Evolutionary conservation across 2,888 invertebrate species (phyloP).

Genomic region (Teleogryllus oceanicus): DNA sequence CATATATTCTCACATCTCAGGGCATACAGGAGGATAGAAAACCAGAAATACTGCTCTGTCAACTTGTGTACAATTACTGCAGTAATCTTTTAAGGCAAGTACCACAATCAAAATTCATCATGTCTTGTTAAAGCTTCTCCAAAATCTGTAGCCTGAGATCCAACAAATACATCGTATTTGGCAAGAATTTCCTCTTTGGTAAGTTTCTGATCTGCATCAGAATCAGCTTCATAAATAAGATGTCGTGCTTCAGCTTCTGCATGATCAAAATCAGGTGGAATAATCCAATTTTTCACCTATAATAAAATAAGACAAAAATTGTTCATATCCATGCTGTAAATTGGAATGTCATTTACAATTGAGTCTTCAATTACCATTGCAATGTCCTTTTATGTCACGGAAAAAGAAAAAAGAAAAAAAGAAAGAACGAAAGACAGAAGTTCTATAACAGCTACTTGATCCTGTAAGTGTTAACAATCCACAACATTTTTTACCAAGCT

Average conservation of each 20-base stretch:
- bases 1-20: not conserved
- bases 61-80: not conserved
- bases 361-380: no score
- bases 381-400: no score
- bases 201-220: constrained; percentile 84
- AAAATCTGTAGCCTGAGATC: constrained; percentile 98
- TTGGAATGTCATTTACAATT: no score
- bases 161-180: constrained; percentile 96
- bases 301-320: constrained; percentile 22
- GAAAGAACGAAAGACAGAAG: no score
- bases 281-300: constrained; percentile 80
- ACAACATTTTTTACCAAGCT: no score
- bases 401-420: no score
- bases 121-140: constrained; percentile 93
- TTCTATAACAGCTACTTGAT: no score
- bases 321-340: no score
- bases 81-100: not conserved
- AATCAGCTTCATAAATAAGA: constrained; percentile 90
- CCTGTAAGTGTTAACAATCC: no score
- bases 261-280: constrained; percentile 94
- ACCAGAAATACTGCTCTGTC: not conserved
- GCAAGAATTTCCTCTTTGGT: constrained; percentile 85
- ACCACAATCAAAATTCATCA: constrained; percentile 77
- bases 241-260: constrained; percentile 95
- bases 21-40: not conserved